Percentiles rank a stretch among this genome's conserved stretches.
Conservation (phyloP, 2,797 vertebrate genomes). For the Oreochromis grahami region DNA sequence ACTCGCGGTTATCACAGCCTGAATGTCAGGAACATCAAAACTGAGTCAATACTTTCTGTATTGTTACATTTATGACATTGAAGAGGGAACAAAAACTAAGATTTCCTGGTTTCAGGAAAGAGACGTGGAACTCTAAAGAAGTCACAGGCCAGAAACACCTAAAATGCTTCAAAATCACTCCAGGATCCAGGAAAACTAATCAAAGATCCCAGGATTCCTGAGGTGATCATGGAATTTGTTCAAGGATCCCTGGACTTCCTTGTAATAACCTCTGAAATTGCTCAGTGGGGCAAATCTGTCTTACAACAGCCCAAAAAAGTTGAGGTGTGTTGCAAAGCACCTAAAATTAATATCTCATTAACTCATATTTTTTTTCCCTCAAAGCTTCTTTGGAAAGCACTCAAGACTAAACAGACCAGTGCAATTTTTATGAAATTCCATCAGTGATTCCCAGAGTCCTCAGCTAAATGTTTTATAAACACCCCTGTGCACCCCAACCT, state of each 20-base stretch:
- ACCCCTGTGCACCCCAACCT: background rate
- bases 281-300: fast-evolving
- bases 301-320: fast-evolving
- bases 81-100: background rate
- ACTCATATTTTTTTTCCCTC: too few relatives aligned
- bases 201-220: background rate
- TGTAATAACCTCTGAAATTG: background rate
- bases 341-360: background rate
- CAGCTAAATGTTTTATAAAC: background rate
- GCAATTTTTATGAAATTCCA: background rate
- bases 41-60: fast-evolving
- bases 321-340: background rate
- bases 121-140: background rate
- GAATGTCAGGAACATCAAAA: background rate
- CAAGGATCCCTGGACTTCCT: background rate
- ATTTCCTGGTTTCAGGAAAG: background rate
- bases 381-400: background rate
- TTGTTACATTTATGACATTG: fast-evolving
- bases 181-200: background rate
- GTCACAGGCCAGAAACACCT: background rate
- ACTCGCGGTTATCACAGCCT: background rate
- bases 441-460: background rate
- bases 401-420: fast-evolving
- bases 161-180: background rate
- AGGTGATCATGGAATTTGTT: background rate